These are phyloP conservation scores for Magallana ariakensis DNA, from an alignment of 1,140 invertebrate species.

Conservation along the genomic window DNA sequence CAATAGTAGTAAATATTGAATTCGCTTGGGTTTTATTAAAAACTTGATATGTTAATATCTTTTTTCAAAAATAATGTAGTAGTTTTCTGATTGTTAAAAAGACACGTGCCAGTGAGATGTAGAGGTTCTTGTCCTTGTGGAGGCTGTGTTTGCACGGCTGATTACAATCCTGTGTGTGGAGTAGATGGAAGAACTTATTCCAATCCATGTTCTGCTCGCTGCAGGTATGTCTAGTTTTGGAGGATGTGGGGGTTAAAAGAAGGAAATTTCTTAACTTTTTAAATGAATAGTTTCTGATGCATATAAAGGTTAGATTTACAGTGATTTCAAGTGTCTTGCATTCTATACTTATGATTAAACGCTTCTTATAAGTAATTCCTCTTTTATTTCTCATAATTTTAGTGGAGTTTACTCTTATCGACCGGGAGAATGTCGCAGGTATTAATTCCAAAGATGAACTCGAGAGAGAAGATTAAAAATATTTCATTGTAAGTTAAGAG, in stretches of 20 bases:
- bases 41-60: no score
- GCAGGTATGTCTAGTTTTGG: not conserved
- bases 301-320: not conserved
- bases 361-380: not conserved
- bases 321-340: not conserved
- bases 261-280: not conserved
- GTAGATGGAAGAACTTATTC: conserved; percentile 36
- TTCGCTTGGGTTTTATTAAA: no score
- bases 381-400: not conserved
- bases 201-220: conserved; percentile 28
- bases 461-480: no score
- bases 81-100: not conserved
- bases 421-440: not conserved
- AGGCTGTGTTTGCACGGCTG: not conserved
- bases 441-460: no score
- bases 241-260: not conserved
- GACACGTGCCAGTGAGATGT: not conserved
- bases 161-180: conserved; percentile 46
- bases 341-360: not conserved
- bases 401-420: not conserved
- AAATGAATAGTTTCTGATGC: not conserved
- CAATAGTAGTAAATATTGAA: no score
- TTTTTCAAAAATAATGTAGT: no score
- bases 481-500: no score
- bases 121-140: not conserved